Evolutionary conservation across 2,797 vertebrate genomes (phyloP).

Genomic region (Pterois miles): DNA sequence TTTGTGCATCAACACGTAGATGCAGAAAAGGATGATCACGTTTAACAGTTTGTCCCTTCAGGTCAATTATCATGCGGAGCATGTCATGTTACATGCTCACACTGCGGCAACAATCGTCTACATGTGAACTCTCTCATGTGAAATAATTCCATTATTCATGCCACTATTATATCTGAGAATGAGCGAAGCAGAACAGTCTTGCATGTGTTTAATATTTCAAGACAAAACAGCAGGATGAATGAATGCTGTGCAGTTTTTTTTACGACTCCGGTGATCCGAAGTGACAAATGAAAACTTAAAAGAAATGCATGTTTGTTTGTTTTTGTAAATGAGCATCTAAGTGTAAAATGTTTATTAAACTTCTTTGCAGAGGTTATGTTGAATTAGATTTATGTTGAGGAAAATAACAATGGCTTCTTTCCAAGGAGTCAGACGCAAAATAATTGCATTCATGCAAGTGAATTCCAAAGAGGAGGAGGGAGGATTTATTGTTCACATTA

Average conservation of each 20-base stretch:
- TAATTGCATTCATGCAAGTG: constrained; percentile 54
- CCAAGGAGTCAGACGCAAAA: constrained; percentile 35
- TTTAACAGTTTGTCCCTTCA: constrained; percentile 7
- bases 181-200: constrained; percentile 16
- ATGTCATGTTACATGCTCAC: constrained; percentile 22
- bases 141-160: constrained; percentile 70
- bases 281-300: constrained; percentile 43
- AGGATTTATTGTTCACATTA: constrained; percentile 42
- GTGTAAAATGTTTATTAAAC: constrained; percentile 16
- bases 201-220: constrained; percentile 38
- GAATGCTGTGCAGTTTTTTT: neutral
- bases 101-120: constrained; percentile 26
- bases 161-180: constrained; percentile 41
- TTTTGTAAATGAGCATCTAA: constrained; percentile 6
- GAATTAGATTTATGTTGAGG: constrained; percentile 27
- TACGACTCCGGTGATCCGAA: constrained; percentile 20
- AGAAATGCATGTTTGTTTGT: neutral
- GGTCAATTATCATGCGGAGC: constrained; percentile 51
- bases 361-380: constrained; percentile 7
- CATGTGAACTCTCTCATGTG: constrained; percentile 58
- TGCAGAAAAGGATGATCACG: neutral
- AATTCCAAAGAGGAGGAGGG: constrained; percentile 31
- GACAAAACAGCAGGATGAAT: constrained; percentile 35
- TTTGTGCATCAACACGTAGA: neutral
- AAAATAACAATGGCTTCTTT: constrained; percentile 47